phyloP scores from a whole-genome alignment of 1,140 invertebrate genomes.

The Pachyrhynchus sulphureomaculatus region DNA sequence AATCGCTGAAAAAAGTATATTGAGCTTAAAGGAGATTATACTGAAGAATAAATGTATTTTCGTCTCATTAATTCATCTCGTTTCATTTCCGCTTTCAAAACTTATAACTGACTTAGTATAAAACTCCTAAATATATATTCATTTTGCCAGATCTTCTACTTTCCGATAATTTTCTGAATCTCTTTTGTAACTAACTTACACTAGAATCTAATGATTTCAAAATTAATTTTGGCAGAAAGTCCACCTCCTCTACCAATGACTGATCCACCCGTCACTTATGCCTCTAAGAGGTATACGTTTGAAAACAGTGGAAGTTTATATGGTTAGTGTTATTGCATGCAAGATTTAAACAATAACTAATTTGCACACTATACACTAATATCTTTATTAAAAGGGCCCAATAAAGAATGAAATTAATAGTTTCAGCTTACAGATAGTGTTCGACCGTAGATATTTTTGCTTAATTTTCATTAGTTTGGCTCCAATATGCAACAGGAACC shows the following conservation, averaged over 20 bases:
- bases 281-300: conserved; percentile 31
- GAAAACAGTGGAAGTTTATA: conserved; percentile 40
- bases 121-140: too few relatives aligned
- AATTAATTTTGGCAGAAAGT: conserved; percentile 45
- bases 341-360: conserved; percentile 18
- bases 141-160: not conserved
- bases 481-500: too few relatives aligned
- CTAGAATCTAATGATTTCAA: conserved; percentile 15
- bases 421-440: too few relatives aligned
- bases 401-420: not conserved
- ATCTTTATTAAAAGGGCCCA: not conserved
- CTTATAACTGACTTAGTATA: too few relatives aligned
- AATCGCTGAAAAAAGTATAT: too few relatives aligned
- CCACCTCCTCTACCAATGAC: conserved; percentile 48
- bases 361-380: not conserved
- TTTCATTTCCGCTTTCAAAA: too few relatives aligned
- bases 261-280: conserved; percentile 42
- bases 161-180: conserved; percentile 9
- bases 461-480: too few relatives aligned
- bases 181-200: conserved; percentile 6
- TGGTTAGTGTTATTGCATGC: conserved; percentile 41
- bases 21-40: too few relatives aligned
- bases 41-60: too few relatives aligned
- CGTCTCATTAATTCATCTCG: too few relatives aligned
- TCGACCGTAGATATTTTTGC: too few relatives aligned